Evolutionary conservation across 1,140 invertebrate species (phyloP).

Genomic region (Neodiprion virginianus): DNA sequence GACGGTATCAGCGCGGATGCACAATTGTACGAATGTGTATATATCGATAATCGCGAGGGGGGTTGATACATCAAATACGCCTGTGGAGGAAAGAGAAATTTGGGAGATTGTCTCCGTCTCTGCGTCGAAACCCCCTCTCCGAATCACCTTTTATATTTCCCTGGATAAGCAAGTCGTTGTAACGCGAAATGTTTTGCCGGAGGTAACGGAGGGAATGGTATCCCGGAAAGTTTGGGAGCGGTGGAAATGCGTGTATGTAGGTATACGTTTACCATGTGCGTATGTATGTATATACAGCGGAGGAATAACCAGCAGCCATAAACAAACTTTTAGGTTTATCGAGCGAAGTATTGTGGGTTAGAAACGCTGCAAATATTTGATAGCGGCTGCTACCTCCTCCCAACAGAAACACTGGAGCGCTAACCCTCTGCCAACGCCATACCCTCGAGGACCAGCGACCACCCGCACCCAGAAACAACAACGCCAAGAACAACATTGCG

Average conservation of each 20-base stretch:
- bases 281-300: conserved; percentile 16
- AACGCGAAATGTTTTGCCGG: conserved; percentile 1
- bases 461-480: background rate
- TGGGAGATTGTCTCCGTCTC: background rate
- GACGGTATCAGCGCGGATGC: no score
- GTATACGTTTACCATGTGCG: background rate
- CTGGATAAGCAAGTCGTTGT: background rate
- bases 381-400: conserved; percentile 33
- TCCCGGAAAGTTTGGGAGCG: background rate
- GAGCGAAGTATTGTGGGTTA: conserved; percentile 46
- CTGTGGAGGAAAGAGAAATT: background rate
- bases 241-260: background rate
- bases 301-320: conserved; percentile 46
- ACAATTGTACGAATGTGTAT: background rate
- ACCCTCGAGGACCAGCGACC: background rate
- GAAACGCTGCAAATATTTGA: conserved; percentile 55
- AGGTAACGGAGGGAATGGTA: background rate
- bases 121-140: background rate
- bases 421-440: background rate
- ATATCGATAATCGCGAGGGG: no score
- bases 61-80: background rate
- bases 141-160: background rate
- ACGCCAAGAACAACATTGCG: no score
- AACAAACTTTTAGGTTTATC: conserved; percentile 55
- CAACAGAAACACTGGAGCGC: background rate